These are phyloP conservation scores for Camptogramma bilineatum DNA, from an alignment of 2,888 invertebrate genomes.

Conservation along the genomic window DNA sequence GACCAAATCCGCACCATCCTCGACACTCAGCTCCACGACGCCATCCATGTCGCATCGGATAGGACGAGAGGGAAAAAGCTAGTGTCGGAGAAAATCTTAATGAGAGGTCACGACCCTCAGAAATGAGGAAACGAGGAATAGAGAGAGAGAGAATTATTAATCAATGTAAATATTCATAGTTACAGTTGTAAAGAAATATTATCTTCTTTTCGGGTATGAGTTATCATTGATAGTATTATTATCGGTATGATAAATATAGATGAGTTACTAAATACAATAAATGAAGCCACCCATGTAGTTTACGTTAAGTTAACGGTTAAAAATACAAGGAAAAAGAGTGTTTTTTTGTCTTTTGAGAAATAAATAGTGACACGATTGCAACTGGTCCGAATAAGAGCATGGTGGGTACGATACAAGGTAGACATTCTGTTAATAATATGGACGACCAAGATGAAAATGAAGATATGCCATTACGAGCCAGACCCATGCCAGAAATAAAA, in stretches of 20 bases:
- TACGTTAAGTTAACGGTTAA: constrained; percentile 6
- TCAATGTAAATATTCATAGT: too few relatives aligned
- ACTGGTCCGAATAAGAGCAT: neutral
- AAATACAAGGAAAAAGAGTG: constrained; percentile 8
- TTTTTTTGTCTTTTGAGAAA: neutral
- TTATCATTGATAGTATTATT: constrained; percentile 35
- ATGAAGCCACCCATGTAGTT: constrained; percentile 4
- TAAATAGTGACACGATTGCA: neutral
- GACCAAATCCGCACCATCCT: too few relatives aligned
- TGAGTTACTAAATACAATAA: constrained; percentile 28
- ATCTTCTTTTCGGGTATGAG: constrained; percentile 7
- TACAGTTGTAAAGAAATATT: too few relatives aligned
- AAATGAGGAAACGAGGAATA: too few relatives aligned
- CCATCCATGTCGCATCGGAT: too few relatives aligned
- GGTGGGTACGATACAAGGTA: neutral
- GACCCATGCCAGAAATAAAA: constrained; percentile 20
- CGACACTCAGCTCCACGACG: too few relatives aligned
- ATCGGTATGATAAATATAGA: constrained; percentile 37
- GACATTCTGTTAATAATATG: neutral
- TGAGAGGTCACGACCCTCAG: too few relatives aligned
- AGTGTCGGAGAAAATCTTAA: too few relatives aligned
- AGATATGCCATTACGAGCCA: constrained; percentile 28
- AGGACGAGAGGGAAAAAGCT: too few relatives aligned
- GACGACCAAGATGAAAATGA: constrained; percentile 7
- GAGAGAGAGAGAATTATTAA: too few relatives aligned